A percentile compares a stretch with the other conserved stretches of the same genome.
Conservation (phyloP, 2,888 invertebrate species). For the Stenolophus ochropezus region DNA sequence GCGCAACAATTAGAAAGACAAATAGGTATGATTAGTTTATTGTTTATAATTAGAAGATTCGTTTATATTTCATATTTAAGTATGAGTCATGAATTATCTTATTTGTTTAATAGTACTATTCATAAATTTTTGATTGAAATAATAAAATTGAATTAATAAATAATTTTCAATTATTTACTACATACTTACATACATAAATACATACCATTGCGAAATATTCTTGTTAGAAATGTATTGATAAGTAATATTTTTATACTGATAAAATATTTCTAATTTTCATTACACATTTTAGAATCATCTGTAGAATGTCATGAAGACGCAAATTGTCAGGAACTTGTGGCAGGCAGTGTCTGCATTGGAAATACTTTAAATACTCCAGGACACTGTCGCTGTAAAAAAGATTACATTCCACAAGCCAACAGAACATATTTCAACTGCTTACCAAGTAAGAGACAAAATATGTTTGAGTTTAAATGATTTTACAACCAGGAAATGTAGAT, state of each 20-base stretch:
- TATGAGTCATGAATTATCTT: no score
- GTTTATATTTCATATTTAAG: no score
- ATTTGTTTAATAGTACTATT: no score
- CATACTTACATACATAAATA: no score
- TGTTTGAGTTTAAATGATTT: not conserved
- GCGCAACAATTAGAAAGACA: not conserved
- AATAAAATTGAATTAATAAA: no score
- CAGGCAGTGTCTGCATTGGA: slow-evolving; percentile 69
- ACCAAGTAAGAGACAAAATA: slow-evolving; percentile 68
- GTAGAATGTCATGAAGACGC: slow-evolving; percentile 66
- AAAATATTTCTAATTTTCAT: not conserved
- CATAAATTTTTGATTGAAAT: no score
- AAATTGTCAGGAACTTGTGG: slow-evolving; percentile 65
- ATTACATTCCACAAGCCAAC: slow-evolving; percentile 70
- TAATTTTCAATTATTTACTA: no score
- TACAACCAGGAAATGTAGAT: no score
- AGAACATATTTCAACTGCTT: slow-evolving; percentile 71
- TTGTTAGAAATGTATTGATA: not conserved
- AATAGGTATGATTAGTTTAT: not conserved
- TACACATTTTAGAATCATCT: slow-evolving; percentile 63
- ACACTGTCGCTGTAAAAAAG: slow-evolving; percentile 71
- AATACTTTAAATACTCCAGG: slow-evolving; percentile 67
- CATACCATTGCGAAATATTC: not conserved
- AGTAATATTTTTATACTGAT: not conserved
- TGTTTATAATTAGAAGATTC: no score